These are phyloP conservation scores for Euzophera pinguis DNA, from an alignment of 2,888 invertebrate genomes.

Conservation along the genomic window DNA sequence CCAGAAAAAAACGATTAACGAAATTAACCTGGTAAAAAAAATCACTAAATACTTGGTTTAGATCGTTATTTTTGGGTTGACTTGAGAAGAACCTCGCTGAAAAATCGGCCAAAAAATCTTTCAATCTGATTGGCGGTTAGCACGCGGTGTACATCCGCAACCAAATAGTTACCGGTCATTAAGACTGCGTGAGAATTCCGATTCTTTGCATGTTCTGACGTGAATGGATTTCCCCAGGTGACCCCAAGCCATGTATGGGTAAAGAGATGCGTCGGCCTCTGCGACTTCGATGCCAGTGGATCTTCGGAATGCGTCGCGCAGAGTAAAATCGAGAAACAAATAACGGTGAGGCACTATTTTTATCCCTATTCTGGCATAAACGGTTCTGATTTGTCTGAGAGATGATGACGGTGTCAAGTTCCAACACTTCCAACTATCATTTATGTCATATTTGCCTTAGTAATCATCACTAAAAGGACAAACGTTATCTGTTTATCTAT, in stretches of 20 bases:
- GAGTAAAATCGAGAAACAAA: constrained; percentile 42
- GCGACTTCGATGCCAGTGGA: constrained; percentile 52
- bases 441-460: constrained; percentile 15
- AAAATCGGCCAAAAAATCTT: too few relatives aligned
- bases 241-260: constrained; percentile 68
- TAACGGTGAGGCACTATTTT: constrained; percentile 54
- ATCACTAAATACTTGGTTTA: too few relatives aligned
- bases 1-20: too few relatives aligned
- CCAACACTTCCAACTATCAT: not conserved
- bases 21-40: too few relatives aligned
- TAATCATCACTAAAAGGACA: constrained; percentile 23
- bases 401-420: too few relatives aligned
- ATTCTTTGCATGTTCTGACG: constrained; percentile 33
- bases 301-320: constrained; percentile 49
- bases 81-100: too few relatives aligned
- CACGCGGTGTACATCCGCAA: constrained; percentile 23
- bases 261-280: constrained; percentile 66
- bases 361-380: not conserved
- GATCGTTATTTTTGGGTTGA: too few relatives aligned
- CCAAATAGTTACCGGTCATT: constrained; percentile 37
- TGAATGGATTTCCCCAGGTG: constrained; percentile 57
- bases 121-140: too few relatives aligned
- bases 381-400: not conserved
- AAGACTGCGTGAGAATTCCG: constrained; percentile 54
- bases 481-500: constrained; percentile 45